Conservation (phyloP, 2,797 vertebrate genomes). For the Salarias fasciatus region DNA sequence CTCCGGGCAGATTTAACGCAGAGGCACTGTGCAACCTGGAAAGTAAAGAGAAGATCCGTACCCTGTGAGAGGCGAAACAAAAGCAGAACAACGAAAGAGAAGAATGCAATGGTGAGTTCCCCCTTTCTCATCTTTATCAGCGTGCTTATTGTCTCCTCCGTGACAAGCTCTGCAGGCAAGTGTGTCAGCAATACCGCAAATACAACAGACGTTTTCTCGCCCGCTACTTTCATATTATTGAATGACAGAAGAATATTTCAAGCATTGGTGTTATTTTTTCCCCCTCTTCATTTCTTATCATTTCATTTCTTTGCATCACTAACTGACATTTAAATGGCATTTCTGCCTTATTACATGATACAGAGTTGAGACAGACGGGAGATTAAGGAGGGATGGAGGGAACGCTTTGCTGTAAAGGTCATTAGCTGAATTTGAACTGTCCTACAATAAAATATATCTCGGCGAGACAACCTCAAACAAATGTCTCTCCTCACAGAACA, state of each 20-base stretch:
- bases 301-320: slow-evolving; percentile 27
- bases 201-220: background rate
- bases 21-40: background rate
- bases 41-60: slow-evolving; percentile 6
- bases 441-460: background rate
- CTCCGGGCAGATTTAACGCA: slow-evolving; percentile 8
- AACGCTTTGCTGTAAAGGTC: slow-evolving; percentile 45
- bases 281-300: slow-evolving; percentile 6
- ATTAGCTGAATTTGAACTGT: slow-evolving; percentile 30
- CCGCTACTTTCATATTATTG: background rate
- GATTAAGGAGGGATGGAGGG: slow-evolving; percentile 28
- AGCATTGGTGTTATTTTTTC: slow-evolving; percentile 2
- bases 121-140: slow-evolving; percentile 5
- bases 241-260: background rate
- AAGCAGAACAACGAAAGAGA: slow-evolving; percentile 6
- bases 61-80: slow-evolving; percentile 1
- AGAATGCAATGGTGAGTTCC: slow-evolving; percentile 66
- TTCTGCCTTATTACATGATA: slow-evolving; percentile 47
- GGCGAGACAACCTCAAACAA: background rate
- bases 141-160: background rate
- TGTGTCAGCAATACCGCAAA: background rate
- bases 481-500: background rate
- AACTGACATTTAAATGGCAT: slow-evolving; percentile 71
- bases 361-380: slow-evolving; percentile 32
- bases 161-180: background rate